These are phyloP conservation scores for Eutolmus rufibarbis DNA, from an alignment of 2,888 invertebrate species.

Conservation along the genomic window DNA sequence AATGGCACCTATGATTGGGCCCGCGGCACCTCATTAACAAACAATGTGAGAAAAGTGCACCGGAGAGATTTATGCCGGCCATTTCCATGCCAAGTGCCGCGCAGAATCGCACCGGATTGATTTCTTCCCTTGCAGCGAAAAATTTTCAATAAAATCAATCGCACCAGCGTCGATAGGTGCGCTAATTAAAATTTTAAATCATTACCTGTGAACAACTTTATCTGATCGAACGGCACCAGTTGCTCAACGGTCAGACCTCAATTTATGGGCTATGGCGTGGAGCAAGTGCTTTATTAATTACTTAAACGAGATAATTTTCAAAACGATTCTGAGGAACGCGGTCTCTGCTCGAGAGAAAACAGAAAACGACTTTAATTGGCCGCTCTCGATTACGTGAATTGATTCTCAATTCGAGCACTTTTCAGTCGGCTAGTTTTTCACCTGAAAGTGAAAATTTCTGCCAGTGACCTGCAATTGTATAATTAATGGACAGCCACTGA, in stretches of 20 bases:
- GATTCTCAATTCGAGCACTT: background rate
- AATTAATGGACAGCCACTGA: background rate
- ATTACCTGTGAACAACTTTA: slow-evolving; percentile 39
- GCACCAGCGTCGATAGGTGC: background rate
- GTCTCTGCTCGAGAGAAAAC: background rate
- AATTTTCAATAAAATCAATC: slow-evolving; percentile 29
- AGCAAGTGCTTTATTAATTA: slow-evolving; percentile 28
- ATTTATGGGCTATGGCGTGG: slow-evolving; percentile 11
- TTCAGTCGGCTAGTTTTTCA: background rate
- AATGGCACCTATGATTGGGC: slow-evolving; percentile 23
- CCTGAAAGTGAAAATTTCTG: slow-evolving; percentile 8
- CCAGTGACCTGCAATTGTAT: background rate
- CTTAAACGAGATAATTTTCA: slow-evolving; percentile 28
- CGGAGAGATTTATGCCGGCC: slow-evolving; percentile 19
- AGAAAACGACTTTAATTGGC: slow-evolving; percentile 22
- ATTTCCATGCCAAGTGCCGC: slow-evolving; percentile 18
- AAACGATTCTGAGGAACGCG: slow-evolving; percentile 2
- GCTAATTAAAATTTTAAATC: slow-evolving; percentile 38
- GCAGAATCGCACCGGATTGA: background rate
- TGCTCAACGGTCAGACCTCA: background rate
- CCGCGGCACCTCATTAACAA: slow-evolving; percentile 38
- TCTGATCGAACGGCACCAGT: slow-evolving; percentile 19
- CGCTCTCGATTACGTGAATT: background rate
- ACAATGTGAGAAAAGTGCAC: slow-evolving; percentile 29
- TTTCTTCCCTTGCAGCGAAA: background rate